Conservation (phyloP, 1,140 invertebrate species). For the Stegodyphus mimosarum region DNA sequence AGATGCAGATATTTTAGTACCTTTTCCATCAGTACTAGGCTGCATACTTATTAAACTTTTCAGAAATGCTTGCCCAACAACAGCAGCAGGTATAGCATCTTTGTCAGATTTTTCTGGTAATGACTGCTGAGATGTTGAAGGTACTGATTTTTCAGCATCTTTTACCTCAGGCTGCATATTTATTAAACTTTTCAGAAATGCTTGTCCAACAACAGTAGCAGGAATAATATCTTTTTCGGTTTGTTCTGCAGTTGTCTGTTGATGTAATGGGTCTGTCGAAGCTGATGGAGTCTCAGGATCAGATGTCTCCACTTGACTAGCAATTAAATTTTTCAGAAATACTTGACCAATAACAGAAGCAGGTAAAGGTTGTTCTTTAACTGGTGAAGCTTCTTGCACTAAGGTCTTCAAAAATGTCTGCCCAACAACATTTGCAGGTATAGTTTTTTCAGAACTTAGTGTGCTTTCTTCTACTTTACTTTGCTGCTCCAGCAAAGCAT, state of each 20-base stretch:
- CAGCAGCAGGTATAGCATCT: slow-evolving; percentile 30
- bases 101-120: not conserved
- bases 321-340: slow-evolving; percentile 30
- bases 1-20: too few relatives aligned
- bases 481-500: slow-evolving; percentile 9
- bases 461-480: not conserved
- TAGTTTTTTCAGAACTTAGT: not conserved
- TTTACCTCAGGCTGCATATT: not conserved
- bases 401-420: slow-evolving; percentile 49
- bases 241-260: not conserved
- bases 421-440: slow-evolving; percentile 44
- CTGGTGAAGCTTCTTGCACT: not conserved
- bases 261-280: not conserved
- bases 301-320: not conserved
- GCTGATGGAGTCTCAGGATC: not conserved
- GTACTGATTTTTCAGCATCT: slow-evolving; percentile 20
- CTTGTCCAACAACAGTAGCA: slow-evolving; percentile 36
- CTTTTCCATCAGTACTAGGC: not conserved
- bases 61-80: slow-evolving; percentile 47
- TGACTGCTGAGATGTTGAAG: slow-evolving; percentile 37
- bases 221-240: slow-evolving; percentile 3
- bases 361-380: slow-evolving; percentile 23
- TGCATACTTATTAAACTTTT: slow-evolving; percentile 23
- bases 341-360: slow-evolving; percentile 35
- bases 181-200: slow-evolving; percentile 37